These are phyloP conservation scores for Dicerorhinus sumatrensis DNA, from an alignment of 2,113 vertebrate species.

Conservation along the genomic window DNA sequence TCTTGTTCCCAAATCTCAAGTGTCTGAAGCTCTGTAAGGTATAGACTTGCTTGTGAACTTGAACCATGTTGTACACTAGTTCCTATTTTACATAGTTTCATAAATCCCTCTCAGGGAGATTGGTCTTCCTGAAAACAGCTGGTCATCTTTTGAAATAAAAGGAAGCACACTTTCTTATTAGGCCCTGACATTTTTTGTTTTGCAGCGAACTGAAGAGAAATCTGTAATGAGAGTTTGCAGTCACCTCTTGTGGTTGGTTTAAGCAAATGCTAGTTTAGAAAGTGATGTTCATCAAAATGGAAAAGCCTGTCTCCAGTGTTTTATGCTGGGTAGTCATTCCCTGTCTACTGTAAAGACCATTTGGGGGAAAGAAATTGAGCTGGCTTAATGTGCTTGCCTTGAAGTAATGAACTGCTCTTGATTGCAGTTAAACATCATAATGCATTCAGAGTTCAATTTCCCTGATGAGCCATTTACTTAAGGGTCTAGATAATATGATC, in stretches of 20 bases:
- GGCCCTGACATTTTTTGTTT: background rate
- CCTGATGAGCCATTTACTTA: conserved; percentile 56
- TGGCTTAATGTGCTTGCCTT: conserved; percentile 81
- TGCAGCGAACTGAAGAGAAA: background rate
- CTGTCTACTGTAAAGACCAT: conserved; percentile 69
- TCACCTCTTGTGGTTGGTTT: background rate
- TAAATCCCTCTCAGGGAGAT: background rate
- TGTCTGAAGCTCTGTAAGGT: background rate
- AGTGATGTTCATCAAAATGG: background rate
- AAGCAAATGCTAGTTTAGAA: background rate
- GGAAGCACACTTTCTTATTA: background rate
- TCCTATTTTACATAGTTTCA: background rate
- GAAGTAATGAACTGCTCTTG: conserved; percentile 90
- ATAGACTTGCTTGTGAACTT: background rate
- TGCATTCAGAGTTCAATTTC: conserved; percentile 79
- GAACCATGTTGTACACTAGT: background rate
- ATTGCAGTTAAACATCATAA: conserved; percentile 87
- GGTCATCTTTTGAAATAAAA: background rate
- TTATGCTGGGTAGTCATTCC: background rate
- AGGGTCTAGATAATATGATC: conserved; percentile 15
- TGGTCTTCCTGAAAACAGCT: background rate
- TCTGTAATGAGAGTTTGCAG: background rate
- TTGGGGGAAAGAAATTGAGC: conserved; percentile 63
- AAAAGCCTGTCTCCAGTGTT: background rate
- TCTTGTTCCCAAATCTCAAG: background rate